Percentiles rank a stretch among this genome's conserved stretches.
These are phyloP conservation scores for Dendropsophus ebraccatus DNA, from an alignment of 2,113 vertebrate species.

Conservation along the genomic window DNA sequence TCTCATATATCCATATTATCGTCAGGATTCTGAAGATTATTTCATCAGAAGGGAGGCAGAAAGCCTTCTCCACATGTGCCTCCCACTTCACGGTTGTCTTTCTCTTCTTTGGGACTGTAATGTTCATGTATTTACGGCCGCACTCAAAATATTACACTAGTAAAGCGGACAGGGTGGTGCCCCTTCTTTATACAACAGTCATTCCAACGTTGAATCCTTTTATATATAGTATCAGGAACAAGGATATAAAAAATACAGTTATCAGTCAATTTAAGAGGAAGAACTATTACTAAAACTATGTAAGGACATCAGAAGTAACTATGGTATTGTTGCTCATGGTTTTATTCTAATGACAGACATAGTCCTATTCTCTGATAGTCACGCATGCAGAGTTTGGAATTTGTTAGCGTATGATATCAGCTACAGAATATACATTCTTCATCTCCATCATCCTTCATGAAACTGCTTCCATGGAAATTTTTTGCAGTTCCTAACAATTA, in stretches of 20 bases:
- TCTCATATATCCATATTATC: conserved; percentile 59
- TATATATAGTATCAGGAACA: not conserved
- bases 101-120: not conserved
- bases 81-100: not conserved
- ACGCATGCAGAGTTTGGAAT: no score
- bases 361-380: no score
- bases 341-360: no score
- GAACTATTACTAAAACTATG: not conserved
- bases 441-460: no score
- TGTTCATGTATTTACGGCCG: not conserved
- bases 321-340: no score
- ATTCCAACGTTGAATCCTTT: not conserved
- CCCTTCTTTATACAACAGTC: conserved; percentile 17
- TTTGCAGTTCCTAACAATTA: no score
- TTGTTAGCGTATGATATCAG: no score
- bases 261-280: not conserved
- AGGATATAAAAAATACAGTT: not conserved
- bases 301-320: no score
- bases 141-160: not conserved
- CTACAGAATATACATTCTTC: no score
- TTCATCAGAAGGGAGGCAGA: conserved; percentile 45
- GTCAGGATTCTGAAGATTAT: conserved; percentile 46
- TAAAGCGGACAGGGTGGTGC: conserved; percentile 10
- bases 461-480: no score
- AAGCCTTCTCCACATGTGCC: conserved; percentile 42